These are phyloP conservation scores for Papilio helenus DNA, from an alignment of 1,140 invertebrate species.

Conservation along the genomic window DNA sequence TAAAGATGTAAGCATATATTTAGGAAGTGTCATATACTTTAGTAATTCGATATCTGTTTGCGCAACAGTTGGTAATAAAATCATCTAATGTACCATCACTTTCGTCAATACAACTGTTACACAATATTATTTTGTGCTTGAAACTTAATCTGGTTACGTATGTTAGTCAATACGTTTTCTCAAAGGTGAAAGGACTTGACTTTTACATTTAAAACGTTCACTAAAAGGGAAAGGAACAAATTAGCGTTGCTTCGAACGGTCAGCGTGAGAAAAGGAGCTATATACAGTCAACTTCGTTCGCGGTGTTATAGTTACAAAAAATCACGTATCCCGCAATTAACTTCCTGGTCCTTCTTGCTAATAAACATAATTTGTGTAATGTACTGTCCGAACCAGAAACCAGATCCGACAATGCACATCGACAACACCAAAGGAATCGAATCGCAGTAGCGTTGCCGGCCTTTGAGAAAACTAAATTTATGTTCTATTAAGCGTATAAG, in stretches of 20 bases:
- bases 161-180: conserved; percentile 19
- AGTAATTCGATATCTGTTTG: neutral
- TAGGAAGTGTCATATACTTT: neutral
- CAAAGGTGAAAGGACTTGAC: conserved; percentile 50
- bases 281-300: neutral
- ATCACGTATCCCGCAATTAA: neutral
- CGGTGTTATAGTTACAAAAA: neutral
- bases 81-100: conserved; percentile 15
- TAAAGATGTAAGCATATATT: neutral
- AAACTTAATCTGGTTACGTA: conserved; percentile 18
- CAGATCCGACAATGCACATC: too few relatives aligned
- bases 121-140: conserved; percentile 11
- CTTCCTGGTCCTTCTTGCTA: neutral
- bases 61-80: conserved; percentile 22
- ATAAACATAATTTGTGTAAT: neutral
- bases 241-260: conserved; percentile 41
- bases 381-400: too few relatives aligned
- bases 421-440: too few relatives aligned
- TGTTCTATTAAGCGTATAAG: too few relatives aligned
- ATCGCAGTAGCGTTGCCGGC: too few relatives aligned
- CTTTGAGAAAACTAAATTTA: too few relatives aligned
- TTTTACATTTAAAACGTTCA: conserved; percentile 48
- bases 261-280: conserved; percentile 46
- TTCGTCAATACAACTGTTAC: conserved; percentile 9
- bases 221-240: conserved; percentile 55